These are phyloP conservation scores for Drosophila auraria DNA, from an alignment of 1,140 invertebrate genomes.

Conservation along the genomic window DNA sequence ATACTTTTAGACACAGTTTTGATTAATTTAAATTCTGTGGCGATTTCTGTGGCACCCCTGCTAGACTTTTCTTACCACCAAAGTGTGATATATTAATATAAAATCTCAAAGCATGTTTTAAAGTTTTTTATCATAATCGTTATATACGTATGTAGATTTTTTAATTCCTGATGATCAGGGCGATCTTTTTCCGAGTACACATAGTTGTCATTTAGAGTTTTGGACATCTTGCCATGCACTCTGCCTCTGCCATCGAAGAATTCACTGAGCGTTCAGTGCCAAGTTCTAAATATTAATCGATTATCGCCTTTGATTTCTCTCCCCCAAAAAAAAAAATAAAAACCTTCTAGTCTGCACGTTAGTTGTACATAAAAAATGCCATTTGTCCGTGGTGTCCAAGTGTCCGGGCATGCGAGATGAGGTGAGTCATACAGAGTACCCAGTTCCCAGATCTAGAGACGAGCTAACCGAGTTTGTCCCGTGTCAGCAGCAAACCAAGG, in stretches of 20 bases:
- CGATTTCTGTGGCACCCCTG: neutral
- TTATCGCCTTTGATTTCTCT: conserved; percentile 48
- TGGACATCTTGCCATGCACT: conserved; percentile 31
- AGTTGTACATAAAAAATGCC: conserved; percentile 99
- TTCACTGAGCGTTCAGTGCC: neutral
- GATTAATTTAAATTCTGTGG: neutral
- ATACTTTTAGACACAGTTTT: neutral
- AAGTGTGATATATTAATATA: neutral
- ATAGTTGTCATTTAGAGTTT: conserved; percentile 20
- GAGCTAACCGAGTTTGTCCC: neutral
- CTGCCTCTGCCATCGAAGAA: conserved; percentile 19
- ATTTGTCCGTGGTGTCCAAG: conserved; percentile 96
- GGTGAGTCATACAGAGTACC: conserved; percentile 85
- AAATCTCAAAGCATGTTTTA: neutral
- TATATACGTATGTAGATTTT: neutral
- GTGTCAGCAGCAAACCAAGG: conserved; percentile 73
- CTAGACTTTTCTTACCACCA: neutral
- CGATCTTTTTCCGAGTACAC: conserved; percentile 5
- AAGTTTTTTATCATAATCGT: neutral
- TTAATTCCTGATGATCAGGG: neutral
- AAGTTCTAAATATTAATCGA: conserved; percentile 36
- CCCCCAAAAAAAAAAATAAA: conserved; percentile 23
- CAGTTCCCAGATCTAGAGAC: neutral
- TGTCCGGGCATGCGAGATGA: conserved; percentile 98
- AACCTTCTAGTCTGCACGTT: conserved; percentile 95